Percentiles rank a stretch among this genome's conserved stretches.
Evolutionary conservation across 2,797 vertebrate species (phyloP).

Genomic region (Poecilia velifera): DNA sequence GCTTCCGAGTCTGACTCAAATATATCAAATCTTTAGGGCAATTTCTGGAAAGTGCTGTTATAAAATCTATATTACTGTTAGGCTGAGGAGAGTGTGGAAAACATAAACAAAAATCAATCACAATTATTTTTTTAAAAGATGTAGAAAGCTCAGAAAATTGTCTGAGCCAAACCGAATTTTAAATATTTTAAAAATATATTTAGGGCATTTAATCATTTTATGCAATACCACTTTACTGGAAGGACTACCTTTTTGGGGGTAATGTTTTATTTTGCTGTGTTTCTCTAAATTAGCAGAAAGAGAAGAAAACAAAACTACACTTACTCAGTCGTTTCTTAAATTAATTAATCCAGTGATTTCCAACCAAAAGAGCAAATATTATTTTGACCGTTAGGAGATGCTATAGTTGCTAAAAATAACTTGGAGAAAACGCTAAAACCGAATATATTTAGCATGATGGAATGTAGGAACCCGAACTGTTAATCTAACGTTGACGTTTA

Average conservation of each 20-base stretch:
- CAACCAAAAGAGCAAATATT: not conserved
- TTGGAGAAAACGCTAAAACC: not conserved
- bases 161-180: not conserved
- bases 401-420: conserved; percentile 1
- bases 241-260: not conserved
- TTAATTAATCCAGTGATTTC: conserved; percentile 21
- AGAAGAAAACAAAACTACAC: not conserved
- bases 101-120: not conserved
- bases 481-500: not conserved
- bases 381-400: not conserved
- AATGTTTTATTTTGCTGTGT: not conserved
- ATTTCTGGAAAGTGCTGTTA: conserved; percentile 31
- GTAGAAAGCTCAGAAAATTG: not conserved
- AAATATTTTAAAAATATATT: not conserved
- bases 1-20: conserved; percentile 43
- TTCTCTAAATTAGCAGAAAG: not conserved
- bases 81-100: conserved; percentile 33
- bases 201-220: not conserved
- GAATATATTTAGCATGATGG: not conserved
- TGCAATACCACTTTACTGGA: not conserved
- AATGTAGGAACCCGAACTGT: not conserved
- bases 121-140: not conserved
- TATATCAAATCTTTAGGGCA: conserved; percentile 29
- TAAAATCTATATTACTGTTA: conserved; percentile 21
- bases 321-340: not conserved